phyloP scores from a whole-genome alignment of 2,888 invertebrate genomes.

The Agrochola lota region DNA sequence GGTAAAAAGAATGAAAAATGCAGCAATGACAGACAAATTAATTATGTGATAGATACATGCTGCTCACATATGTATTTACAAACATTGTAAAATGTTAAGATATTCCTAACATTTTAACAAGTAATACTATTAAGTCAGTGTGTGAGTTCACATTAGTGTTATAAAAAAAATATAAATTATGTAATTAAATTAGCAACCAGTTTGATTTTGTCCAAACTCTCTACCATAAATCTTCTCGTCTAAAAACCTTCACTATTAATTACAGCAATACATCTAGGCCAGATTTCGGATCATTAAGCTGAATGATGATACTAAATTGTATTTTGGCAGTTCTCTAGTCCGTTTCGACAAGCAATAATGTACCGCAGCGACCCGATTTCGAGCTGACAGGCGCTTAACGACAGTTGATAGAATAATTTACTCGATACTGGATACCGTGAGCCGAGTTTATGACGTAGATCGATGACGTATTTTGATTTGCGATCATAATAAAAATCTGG shows the following conservation, averaged over 20 bases:
- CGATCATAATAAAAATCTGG: slow-evolving; percentile 7
- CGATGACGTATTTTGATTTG: slow-evolving; percentile 34
- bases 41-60: too few relatives aligned
- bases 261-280: slow-evolving; percentile 34
- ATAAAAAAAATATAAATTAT: too few relatives aligned
- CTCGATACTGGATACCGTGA: slow-evolving; percentile 40
- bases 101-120: too few relatives aligned
- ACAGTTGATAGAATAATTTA: slow-evolving; percentile 61
- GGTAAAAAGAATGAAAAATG: too few relatives aligned
- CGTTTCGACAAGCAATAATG: slow-evolving; percentile 52
- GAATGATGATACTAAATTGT: slow-evolving; percentile 58
- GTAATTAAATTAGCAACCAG: too few relatives aligned
- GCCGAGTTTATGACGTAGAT: slow-evolving; percentile 34
- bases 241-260: slow-evolving; percentile 24
- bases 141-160: too few relatives aligned
- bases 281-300: slow-evolving; percentile 54
- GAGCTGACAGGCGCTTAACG: slow-evolving; percentile 56
- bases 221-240: background rate
- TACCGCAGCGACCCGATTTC: slow-evolving; percentile 49
- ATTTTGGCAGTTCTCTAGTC: slow-evolving; percentile 55
- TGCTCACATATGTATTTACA: too few relatives aligned
- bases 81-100: too few relatives aligned
- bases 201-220: background rate
- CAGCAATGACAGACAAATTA: too few relatives aligned
- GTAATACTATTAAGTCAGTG: too few relatives aligned